These are phyloP conservation scores for Poeciliopsis paucimaculata DNA, from an alignment of 2,797 vertebrate genomes.

Conservation along the genomic window DNA sequence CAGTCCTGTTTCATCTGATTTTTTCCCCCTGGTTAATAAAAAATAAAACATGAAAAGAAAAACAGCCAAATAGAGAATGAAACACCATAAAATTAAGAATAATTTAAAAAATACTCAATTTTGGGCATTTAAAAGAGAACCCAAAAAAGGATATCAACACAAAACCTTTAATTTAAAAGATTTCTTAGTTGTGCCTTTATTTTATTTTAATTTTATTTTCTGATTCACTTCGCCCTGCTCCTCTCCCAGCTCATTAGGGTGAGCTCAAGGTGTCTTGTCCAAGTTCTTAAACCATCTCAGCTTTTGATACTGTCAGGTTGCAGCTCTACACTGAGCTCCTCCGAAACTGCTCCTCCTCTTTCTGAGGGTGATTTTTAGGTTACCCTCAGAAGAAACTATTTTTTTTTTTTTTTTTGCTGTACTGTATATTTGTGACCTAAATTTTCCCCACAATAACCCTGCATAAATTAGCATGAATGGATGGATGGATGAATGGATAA, in stretches of 20 bases:
- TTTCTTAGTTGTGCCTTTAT: not conserved
- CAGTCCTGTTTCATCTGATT: conserved; percentile 26
- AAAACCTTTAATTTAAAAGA: not conserved
- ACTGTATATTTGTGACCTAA: not conserved
- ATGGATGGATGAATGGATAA: not conserved
- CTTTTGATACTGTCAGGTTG: not conserved
- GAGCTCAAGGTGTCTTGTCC: not conserved
- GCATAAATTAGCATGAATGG: not conserved
- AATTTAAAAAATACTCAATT: not conserved
- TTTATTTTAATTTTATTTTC: not conserved
- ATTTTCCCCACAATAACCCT: not conserved
- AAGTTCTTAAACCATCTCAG: not conserved
- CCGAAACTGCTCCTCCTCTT: not conserved
- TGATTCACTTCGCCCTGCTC: too few species aligned
- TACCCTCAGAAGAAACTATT: not conserved
- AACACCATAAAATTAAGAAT: not conserved
- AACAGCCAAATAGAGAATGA: not conserved
- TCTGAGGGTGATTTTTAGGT: not conserved
- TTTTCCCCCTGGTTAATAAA: conserved; percentile 23
- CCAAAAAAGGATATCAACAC: not conserved
- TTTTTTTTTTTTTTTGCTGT: not conserved
- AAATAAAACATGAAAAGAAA: conserved; percentile 6
- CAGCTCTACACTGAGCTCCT: not conserved
- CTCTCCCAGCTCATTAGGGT: not conserved
- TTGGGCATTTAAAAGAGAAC: not conserved